phyloP scores from a whole-genome alignment of 2,797 vertebrate species.

The Pangasius djambal region DNA sequence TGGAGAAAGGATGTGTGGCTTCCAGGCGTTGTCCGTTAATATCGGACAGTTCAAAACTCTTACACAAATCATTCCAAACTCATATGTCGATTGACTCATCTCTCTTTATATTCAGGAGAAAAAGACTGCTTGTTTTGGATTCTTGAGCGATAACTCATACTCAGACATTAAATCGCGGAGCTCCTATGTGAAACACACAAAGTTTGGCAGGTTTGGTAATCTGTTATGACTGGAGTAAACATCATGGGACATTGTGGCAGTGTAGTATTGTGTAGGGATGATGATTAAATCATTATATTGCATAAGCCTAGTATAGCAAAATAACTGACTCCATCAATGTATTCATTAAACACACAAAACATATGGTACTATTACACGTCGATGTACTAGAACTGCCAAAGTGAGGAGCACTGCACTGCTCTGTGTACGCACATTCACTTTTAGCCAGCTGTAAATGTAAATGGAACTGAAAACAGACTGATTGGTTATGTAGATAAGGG shows the following conservation, averaged over 20 bases:
- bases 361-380: not conserved
- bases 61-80: too few relatives aligned
- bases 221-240: not conserved
- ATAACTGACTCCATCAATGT: not conserved
- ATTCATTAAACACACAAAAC: not conserved
- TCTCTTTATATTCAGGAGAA: too few relatives aligned
- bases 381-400: not conserved
- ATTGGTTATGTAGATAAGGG: not conserved
- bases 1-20: not conserved
- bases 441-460: not conserved
- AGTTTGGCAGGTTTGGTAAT: not conserved
- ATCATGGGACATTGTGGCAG: not conserved
- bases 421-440: not conserved
- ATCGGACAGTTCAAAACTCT: not conserved
- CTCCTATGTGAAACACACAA: too few relatives aligned
- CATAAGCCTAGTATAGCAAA: not conserved
- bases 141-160: too few relatives aligned
- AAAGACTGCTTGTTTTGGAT: too few relatives aligned
- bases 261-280: not conserved
- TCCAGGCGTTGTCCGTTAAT: not conserved
- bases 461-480: not conserved
- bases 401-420: not conserved
- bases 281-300: not conserved
- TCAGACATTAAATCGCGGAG: too few relatives aligned
- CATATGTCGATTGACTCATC: too few relatives aligned